Conservation (phyloP, 2,888 invertebrate species). For the Cheilosia variabilis region DNA sequence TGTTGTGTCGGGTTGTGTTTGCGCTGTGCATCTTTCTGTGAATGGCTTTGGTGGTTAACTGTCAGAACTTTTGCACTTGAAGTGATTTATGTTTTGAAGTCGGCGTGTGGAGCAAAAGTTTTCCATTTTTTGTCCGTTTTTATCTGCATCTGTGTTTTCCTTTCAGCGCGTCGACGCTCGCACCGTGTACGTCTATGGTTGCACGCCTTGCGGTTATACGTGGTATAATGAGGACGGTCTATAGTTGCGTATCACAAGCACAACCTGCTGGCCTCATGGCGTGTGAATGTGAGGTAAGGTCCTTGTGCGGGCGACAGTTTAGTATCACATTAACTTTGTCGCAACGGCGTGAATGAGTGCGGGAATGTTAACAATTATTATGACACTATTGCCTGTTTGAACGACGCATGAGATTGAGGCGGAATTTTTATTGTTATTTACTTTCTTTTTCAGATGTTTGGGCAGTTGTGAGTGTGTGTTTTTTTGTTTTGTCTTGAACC, state of each 20-base stretch:
- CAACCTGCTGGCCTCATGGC: background rate
- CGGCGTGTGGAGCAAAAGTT: slow-evolving; percentile 54
- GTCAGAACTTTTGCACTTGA: slow-evolving; percentile 81
- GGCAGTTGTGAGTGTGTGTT: background rate
- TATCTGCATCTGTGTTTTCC: slow-evolving; percentile 68
- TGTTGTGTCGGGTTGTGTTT: slow-evolving; percentile 37
- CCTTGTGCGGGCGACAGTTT: slow-evolving; percentile 68
- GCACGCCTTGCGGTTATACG: slow-evolving; percentile 28
- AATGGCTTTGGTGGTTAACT: slow-evolving; percentile 77
- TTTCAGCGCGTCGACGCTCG: slow-evolving; percentile 40
- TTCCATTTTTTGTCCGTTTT: slow-evolving; percentile 35
- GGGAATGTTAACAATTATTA: slow-evolving; percentile 72
- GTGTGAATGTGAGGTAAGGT: slow-evolving; percentile 43
- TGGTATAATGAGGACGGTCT: slow-evolving; percentile 50
- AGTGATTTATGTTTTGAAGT: slow-evolving; percentile 78
- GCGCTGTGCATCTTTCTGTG: slow-evolving; percentile 69
- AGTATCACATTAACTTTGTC: slow-evolving; percentile 69
- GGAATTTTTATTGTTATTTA: slow-evolving; percentile 29
- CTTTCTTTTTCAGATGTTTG: slow-evolving; percentile 28
- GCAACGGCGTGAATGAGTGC: slow-evolving; percentile 51
- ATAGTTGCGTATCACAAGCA: background rate
- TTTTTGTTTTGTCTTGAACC: slow-evolving; percentile 79
- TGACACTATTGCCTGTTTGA: slow-evolving; percentile 55
- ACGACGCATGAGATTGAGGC: slow-evolving; percentile 18
- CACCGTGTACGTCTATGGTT: background rate